These are phyloP conservation scores for Avahi laniger DNA, from an alignment of 2,797 vertebrate genomes.

Conservation along the genomic window DNA sequence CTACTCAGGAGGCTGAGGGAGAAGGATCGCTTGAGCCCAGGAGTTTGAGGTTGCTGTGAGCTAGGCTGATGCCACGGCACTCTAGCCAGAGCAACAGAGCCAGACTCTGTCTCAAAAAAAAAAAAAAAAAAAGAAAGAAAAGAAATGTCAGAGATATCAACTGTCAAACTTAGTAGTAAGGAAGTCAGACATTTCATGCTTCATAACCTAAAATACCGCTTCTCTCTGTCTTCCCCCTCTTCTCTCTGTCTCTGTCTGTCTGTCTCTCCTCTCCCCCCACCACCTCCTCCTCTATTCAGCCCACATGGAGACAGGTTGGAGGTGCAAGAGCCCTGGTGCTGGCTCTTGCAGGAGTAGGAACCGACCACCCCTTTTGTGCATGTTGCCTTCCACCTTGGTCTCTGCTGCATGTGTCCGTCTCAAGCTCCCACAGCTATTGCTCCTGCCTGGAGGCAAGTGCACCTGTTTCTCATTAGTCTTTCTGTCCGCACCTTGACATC, in stretches of 20 bases:
- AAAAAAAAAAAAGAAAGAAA: no score
- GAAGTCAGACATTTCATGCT: no score
- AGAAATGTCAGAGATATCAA: no score
- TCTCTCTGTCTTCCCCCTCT: not conserved
- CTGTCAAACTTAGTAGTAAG: no score
- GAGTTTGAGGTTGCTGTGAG: no score
- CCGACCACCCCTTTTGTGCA: not conserved
- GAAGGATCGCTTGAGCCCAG: no score
- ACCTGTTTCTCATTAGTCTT: not conserved
- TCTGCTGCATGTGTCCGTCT: not conserved
- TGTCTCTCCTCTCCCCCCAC: not conserved
- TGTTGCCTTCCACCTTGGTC: not conserved
- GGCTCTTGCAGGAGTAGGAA: not conserved
- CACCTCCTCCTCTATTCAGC: not conserved
- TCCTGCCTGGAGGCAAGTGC: not conserved
- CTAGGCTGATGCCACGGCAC: no score
- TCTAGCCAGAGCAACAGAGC: no score
- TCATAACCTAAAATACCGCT: no score
- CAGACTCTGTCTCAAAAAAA: no score
- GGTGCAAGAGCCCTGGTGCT: fast-evolving
- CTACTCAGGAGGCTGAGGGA: no score
- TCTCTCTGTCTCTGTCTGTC: not conserved
- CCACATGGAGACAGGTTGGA: not conserved
- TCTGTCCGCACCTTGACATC: not conserved
- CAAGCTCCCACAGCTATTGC: not conserved